Percentiles rank a stretch among this genome's conserved stretches.
Evolutionary conservation across 1,140 invertebrate species (phyloP).

Genomic region (Mya arenaria): DNA sequence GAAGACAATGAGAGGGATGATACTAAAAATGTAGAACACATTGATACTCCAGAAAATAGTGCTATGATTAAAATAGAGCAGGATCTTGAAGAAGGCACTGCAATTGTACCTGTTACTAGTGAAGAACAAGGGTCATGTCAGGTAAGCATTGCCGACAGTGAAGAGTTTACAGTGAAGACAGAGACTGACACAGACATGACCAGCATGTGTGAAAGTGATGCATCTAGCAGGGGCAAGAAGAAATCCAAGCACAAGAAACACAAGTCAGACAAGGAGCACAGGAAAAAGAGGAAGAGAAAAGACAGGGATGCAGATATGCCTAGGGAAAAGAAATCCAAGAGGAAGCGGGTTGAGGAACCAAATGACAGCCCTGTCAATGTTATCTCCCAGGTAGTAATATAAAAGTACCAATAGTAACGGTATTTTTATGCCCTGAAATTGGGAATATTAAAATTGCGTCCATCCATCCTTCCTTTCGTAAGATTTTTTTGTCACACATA

Average conservation of each 20-base stretch:
- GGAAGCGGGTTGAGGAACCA: no score
- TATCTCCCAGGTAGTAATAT: no score
- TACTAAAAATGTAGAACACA: not conserved
- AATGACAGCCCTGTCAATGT: no score
- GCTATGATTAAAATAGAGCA: not conserved
- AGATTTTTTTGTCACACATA: no score
- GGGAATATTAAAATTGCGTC: no score
- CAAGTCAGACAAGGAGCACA: constrained; percentile 10
- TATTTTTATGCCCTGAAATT: no score
- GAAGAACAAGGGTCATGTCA: no score
- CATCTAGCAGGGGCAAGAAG: constrained; percentile 16
- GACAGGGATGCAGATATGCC: not conserved
- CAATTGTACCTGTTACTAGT: no score
- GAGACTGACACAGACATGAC: constrained; percentile 7
- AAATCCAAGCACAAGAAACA: constrained; percentile 46
- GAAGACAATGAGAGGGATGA: not conserved
- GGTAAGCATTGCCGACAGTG: not conserved
- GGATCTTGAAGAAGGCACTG: constrained; percentile 4
- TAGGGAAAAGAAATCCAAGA: constrained; percentile 1
- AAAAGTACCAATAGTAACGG: no score
- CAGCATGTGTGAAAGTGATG: constrained; percentile 17
- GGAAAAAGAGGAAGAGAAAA: constrained; percentile 31
- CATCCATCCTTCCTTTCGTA: no score
- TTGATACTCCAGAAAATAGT: not conserved
- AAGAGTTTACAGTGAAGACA: no score